Evolutionary conservation across 2,113 vertebrate species (phyloP), one percentile per base, ranked within the genome.

Genomic region (Hyaena hyaena): DNA sequence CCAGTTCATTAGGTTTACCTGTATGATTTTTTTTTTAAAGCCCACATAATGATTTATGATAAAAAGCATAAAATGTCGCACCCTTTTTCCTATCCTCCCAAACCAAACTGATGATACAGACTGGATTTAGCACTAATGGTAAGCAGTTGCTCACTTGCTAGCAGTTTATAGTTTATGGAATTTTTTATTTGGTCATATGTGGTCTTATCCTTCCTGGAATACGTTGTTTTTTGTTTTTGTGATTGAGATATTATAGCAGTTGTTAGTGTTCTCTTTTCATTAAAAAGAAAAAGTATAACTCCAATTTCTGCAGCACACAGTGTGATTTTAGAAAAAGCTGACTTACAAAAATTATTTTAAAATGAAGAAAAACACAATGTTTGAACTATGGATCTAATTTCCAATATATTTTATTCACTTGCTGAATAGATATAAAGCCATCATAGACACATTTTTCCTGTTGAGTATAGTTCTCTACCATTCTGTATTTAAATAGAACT

Each of bases 331-430:
- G 43, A 71, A 82, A 94, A 95, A 94, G 16, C 43, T n/a, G 61
- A 96, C 50, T 95, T 95, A 35, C 0, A 87, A 55, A 90, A 90
- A 87, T 97, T 74, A 83, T 45, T 92, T 91, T 68, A 82, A 84
- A 86, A 74, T 71, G 28, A 90, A 76, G 24, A 85, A 80, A 76
- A 21, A 55, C 19, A n/a, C 48, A 79, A 55, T 61, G 90, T 92
- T 93, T 85, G 48, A 81, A 93, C 19, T 69, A 31, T 61, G 43
- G 31, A 35, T 53, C 50, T 82, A 53, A 53, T 65, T 96, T 93
- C 26, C 10, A 69, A 7, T 74, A 69, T 4, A 80, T 76, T 93
- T 74, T 55, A 48, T 88, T 14, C 4, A 84, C 12, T 94, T 88
- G 26, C 84, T 80, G 35, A 96, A 80, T 55, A 88, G 77, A 68